Evolutionary conservation across 2,797 vertebrate species (phyloP), one percentile per base, ranked within the genome.

Genomic region (Spondyliosoma cantharus): DNA sequence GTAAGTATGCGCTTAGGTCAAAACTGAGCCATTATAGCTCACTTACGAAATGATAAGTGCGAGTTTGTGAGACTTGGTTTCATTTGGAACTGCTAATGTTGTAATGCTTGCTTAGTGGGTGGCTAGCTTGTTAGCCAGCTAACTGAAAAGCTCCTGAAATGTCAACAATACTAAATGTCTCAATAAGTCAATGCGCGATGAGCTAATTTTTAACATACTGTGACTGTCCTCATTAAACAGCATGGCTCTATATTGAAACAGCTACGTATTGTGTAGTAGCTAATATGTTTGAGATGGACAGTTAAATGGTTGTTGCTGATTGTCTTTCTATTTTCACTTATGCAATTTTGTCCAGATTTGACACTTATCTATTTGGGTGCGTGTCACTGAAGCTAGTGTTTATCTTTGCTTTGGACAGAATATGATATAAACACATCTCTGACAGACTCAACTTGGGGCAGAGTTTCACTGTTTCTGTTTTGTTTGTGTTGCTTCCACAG

Each of bases 121-220:
- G 86, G 91, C 87, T 93, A 89, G 75, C 76, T 64, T 50, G 85
- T 61, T 87, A 87, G 50, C 57, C 29, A 46, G 75, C 82, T 84
- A 88, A 67, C 73, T 71, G 20, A 42, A 66, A 59, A 78, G 42
- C 24, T 70, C 15, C 22, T 56, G 84, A 61, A 81, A 82, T 89
- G 71, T 86, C 71, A 86, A 87, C 80, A 90, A 15, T 11, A n/a
- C 3, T 3, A 8, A 65, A 70, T 48, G 9, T 67, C 45, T 64
- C 2, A 27, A 14, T 48, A 1, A 25, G 52, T 54, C 62, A 24
- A 4, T 4, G 1, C 8, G 49, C 0, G 17, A 54, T 15, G 15
- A 52, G 8, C 48, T 64, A 0, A 13, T n/a, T 74, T 27, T 37
- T 13, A 3, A 32, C 12, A 43, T 0, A 22, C 5, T 4, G 13